Conservation (phyloP, 1,140 invertebrate genomes). For the Contarinia nasturtii region DNA sequence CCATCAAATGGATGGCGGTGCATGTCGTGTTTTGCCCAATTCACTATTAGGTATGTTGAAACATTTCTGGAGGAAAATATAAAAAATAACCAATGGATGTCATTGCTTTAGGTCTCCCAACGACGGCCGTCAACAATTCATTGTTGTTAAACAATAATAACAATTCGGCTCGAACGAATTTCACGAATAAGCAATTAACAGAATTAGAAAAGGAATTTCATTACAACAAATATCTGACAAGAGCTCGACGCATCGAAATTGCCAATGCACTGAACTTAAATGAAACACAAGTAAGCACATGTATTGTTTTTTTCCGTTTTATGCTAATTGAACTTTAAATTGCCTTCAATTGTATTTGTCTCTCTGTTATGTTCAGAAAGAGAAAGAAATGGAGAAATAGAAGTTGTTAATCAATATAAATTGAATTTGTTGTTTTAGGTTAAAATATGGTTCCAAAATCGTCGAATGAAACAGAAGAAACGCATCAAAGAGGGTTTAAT, state of each 20-base stretch:
- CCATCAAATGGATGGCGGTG: neutral
- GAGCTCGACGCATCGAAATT: conserved; percentile 92
- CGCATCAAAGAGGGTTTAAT: conserved; percentile 78
- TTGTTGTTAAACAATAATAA: conserved; percentile 35
- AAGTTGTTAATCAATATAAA: neutral
- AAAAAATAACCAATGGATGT: conserved; percentile 1
- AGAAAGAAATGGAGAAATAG: too few species aligned
- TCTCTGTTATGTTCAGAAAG: neutral
- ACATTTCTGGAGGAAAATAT: neutral
- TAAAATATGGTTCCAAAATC: conserved; percentile 85
- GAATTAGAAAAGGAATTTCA: conserved; percentile 99
- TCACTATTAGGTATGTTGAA: neutral
- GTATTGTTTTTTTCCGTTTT: too few species aligned
- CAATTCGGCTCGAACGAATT: conserved; percentile 86
- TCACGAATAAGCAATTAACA: conserved; percentile 96
- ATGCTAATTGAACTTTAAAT: too few species aligned
- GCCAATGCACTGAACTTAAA: conserved; percentile 89
- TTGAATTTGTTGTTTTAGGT: conserved; percentile 32
- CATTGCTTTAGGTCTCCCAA: conserved; percentile 17
- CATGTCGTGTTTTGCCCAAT: neutral
- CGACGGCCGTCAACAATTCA: conserved; percentile 26
- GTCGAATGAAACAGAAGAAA: conserved; percentile 88
- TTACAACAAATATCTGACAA: conserved; percentile 96
- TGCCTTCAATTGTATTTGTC: neutral
- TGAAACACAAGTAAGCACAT: conserved; percentile 62